Evolutionary conservation across 2,797 vertebrate species (phyloP).

Genomic region (Channallabes apus): DNA sequence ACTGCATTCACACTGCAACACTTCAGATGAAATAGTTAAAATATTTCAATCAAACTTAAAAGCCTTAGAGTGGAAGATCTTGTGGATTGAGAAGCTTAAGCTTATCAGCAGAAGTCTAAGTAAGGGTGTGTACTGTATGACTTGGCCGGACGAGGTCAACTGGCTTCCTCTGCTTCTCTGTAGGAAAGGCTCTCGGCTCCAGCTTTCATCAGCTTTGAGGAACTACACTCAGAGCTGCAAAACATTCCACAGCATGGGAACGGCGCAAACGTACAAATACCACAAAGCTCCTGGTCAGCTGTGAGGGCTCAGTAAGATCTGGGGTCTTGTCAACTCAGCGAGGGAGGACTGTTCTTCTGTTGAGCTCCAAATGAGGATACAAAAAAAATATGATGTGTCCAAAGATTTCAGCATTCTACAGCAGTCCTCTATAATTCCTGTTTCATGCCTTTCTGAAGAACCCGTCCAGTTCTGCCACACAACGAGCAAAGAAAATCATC

Average conservation of each 20-base stretch:
- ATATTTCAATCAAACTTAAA: not conserved
- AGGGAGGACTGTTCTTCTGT: conserved; percentile 10
- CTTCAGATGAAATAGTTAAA: conserved; percentile 13
- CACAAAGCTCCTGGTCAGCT: conserved; percentile 25
- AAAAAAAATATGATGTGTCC: not conserved
- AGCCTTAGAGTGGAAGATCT: not conserved
- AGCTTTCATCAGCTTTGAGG: conserved; percentile 36
- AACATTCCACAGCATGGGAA: conserved; percentile 46
- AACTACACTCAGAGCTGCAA: conserved; percentile 29
- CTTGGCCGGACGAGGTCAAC: conserved; percentile 21
- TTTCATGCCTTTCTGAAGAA: not conserved
- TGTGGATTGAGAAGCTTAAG: not conserved
- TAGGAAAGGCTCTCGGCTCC: conserved; percentile 39
- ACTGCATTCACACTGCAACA: not conserved
- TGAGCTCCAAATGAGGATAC: not conserved
- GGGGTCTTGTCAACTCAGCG: conserved; percentile 9
- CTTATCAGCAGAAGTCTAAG: conserved; percentile 21
- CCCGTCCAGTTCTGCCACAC: not conserved
- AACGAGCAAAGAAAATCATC: not conserved
- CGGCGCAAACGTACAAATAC: conserved; percentile 38
- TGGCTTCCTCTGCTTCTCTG: conserved; percentile 18
- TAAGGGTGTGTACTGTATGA: conserved; percentile 19
- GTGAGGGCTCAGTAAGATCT: conserved; percentile 32
- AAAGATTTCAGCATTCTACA: conserved; percentile 27
- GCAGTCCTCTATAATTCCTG: not conserved